Percentiles rank a stretch among this genome's conserved stretches.
These are phyloP conservation scores for Kobus ellipsiprymnus DNA, from an alignment of 2,113 vertebrate species.

Conservation along the genomic window DNA sequence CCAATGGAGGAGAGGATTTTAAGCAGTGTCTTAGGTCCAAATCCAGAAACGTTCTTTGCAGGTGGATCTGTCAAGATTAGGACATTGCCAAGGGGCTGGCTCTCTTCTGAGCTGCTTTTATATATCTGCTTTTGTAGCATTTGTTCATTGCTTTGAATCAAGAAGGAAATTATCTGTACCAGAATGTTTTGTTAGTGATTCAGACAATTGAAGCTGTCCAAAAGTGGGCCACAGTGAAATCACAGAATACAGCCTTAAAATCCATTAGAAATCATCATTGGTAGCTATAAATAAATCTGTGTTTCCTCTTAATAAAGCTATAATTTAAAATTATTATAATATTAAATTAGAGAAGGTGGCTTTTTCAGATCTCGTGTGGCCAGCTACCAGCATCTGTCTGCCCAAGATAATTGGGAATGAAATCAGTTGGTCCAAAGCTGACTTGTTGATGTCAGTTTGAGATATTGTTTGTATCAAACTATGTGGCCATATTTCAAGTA, in stretches of 20 bases:
- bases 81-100: neutral
- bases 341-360: constrained; percentile 55
- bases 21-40: neutral
- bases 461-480: constrained; percentile 66
- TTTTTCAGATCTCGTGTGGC: constrained; percentile 50
- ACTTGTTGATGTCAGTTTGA: constrained; percentile 66
- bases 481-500: constrained; percentile 54
- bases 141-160: constrained; percentile 38
- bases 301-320: constrained; percentile 64
- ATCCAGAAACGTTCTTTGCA: neutral
- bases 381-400: constrained; percentile 56
- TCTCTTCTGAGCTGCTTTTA: neutral
- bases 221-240: constrained; percentile 6
- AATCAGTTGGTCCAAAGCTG: constrained; percentile 59
- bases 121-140: neutral
- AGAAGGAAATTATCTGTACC: constrained; percentile 48
- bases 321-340: constrained; percentile 65
- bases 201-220: constrained; percentile 49
- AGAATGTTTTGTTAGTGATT: constrained; percentile 48
- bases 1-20: neutral
- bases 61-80: neutral
- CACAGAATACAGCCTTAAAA: constrained; percentile 37
- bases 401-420: constrained; percentile 50
- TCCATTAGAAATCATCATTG: constrained; percentile 41
- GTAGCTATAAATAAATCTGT: constrained; percentile 63